Base-by-base conservation (phyloP, 2,888 invertebrate species). In the Pterostichus niger region DNA sequence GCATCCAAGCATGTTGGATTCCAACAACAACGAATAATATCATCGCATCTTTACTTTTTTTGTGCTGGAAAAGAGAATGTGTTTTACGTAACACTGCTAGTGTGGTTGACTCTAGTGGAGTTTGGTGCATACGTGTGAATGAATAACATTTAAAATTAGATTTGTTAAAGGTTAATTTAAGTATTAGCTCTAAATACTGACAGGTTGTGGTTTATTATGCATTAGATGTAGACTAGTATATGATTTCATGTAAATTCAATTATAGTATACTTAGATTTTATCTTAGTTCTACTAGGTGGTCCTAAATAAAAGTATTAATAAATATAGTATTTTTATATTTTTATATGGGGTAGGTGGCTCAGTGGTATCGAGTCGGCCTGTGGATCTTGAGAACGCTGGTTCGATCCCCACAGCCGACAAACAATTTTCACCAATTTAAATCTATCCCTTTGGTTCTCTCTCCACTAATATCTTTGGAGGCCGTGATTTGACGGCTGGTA, bases 121-220 rank as follows among this genome's bases (percentile, higher is more conserved):
- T 4, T 6, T 49, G n/a, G 11, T 49, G 5, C 49, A 49, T 0
- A 13, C 49, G n/a, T 49, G n/a, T 49, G 49, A 40, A 40, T 64
- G 64, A 31, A 64, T 35, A 64, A 64, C 64, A 35, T 64, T 64
- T 64, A 64, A 64, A 61, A 64, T 35, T 64, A 64, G 35, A 35
- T 64, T 64, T 64, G n/a, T 40, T 49, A 49, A 49, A 49, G 49
- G 49, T 49, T 49, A 49, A 49, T 44, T 44, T 49, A 13, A 11
- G 6, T 40, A 40, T 7, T 49, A 1, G 49, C 6, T n/a, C 10
- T 40, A 40, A 10, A 49, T 49, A 49, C 13, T 11, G 49, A 49
- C n/a, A n/a, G 49, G 49, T 40, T 49, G n/a, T 49, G 11, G 49
- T 49, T 49, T 49, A 49, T n/a, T 13, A 44, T 44, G 1, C 7